A percentile compares a stretch with the other conserved stretches of the same genome.
Conservation (phyloP, 2,888 invertebrate genomes). For the Achlya flavicornis region DNA sequence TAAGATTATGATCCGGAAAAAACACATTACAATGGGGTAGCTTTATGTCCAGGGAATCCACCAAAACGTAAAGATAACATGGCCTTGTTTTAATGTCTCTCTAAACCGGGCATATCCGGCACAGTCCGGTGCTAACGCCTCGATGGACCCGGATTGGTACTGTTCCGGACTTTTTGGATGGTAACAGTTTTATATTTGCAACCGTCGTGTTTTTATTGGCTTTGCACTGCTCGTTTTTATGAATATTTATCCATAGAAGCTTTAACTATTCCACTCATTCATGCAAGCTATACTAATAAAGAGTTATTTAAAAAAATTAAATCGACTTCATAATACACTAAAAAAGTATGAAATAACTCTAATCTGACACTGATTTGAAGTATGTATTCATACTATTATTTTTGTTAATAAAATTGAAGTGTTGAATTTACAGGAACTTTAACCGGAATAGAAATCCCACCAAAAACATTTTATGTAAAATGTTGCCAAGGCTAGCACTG, state of each 20-base stretch:
- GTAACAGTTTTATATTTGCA: slow-evolving; percentile 11
- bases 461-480: too few relatives aligned
- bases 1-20: slow-evolving; percentile 13
- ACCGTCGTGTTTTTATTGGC: neutral
- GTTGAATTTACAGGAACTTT: too few relatives aligned
- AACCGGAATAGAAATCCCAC: too few relatives aligned
- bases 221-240: neutral
- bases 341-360: too few relatives aligned
- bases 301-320: too few relatives aligned
- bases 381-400: too few relatives aligned
- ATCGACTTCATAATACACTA: too few relatives aligned
- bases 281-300: too few relatives aligned
- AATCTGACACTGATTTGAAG: too few relatives aligned
- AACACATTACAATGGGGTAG: slow-evolving; percentile 9
- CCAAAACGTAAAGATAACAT: slow-evolving; percentile 12
- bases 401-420: too few relatives aligned
- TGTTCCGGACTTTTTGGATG: slow-evolving; percentile 10
- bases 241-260: neutral
- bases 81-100: slow-evolving; percentile 5
- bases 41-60: slow-evolving; percentile 5
- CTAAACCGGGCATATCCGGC: slow-evolving; percentile 13
- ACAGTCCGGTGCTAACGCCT: slow-evolving; percentile 11
- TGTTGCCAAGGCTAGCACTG: too few relatives aligned
- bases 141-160: slow-evolving; percentile 4
- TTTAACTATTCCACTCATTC: too few relatives aligned